These are phyloP conservation scores for Machimus atricapillus DNA, from an alignment of 2,888 invertebrate species.

Conservation along the genomic window DNA sequence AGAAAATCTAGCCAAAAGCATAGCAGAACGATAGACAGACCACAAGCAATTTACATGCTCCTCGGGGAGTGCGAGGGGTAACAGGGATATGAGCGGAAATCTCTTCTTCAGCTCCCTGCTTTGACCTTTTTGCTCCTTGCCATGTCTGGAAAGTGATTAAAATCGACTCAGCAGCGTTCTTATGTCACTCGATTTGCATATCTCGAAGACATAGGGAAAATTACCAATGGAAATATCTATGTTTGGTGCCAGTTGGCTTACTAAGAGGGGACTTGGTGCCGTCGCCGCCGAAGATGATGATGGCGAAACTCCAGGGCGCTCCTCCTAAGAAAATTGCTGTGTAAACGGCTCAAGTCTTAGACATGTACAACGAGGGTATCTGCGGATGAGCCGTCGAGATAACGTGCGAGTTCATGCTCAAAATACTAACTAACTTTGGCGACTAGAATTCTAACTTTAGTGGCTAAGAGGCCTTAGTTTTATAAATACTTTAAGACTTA, in stretches of 20 bases:
- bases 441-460: neutral
- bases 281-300: neutral
- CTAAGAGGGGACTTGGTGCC: neutral
- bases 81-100: neutral
- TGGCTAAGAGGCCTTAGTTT: neutral
- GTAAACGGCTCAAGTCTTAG: neutral
- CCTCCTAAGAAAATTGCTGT: neutral
- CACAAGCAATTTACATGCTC: neutral
- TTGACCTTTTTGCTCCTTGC: neutral
- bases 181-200: conserved; percentile 19
- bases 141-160: conserved; percentile 31
- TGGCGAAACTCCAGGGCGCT: neutral
- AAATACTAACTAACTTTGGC: neutral
- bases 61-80: neutral
- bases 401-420: neutral
- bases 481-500: neutral
- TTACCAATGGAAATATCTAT: conserved; percentile 14
- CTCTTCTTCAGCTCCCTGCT: neutral
- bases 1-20: neutral
- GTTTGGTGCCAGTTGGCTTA: conserved; percentile 6
- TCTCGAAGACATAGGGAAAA: conserved; percentile 20
- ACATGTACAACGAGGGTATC: neutral
- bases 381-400: neutral
- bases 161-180: conserved; percentile 33
- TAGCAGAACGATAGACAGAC: neutral